Base-by-base conservation (phyloP, 1,140 invertebrate genomes). In the Zelostemma sp. region DNA sequence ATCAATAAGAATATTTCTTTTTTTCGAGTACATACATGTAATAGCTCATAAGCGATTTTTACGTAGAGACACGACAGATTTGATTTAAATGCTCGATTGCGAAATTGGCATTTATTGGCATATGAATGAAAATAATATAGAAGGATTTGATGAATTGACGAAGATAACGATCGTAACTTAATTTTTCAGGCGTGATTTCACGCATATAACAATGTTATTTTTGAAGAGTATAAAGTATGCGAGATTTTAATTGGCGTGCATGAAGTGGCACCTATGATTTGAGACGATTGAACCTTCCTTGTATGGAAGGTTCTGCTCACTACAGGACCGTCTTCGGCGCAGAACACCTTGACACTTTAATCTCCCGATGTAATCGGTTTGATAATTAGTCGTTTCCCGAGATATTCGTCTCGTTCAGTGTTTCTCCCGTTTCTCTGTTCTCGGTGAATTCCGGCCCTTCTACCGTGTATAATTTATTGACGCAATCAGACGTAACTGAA, bases 401-500 rank as follows among this genome's bases (percentile, higher is more conserved):
- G 55, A 63, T 60, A 73, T 73, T 47, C 71, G 62, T 73, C 70
- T 65, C 61, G 59, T 55, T 43, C 50, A 43, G 56, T 65, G 45
- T 64, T 69, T 61, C 54, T 61, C 45, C 25, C 48, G 25, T 19
- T 47, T 19, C 18, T 14, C 9, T 28, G 16, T 31, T 41, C 38
- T 64, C 53, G 48, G 48, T 43, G 38, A 45, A 41, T 55, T 47
- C 16, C 40, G 35, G 18, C 33, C 8, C n/a, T 25, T 14, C 16
- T 41, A 5, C 60, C 45, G 40, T 17, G 40, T 21, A 62, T 74
- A 74, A 79, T 80, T 80, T 79, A 78, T 80, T 63, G 76, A 51
- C 58, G 66, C 72, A 78, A 79, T 79, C 75, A 79, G 76, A 73
- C 68, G 62, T 50, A 63, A 47, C 45, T 25, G 48, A 69, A 73